These are phyloP conservation scores for Champsocephalus gunnari DNA, from an alignment of 2,797 vertebrate genomes.

Conservation along the genomic window DNA sequence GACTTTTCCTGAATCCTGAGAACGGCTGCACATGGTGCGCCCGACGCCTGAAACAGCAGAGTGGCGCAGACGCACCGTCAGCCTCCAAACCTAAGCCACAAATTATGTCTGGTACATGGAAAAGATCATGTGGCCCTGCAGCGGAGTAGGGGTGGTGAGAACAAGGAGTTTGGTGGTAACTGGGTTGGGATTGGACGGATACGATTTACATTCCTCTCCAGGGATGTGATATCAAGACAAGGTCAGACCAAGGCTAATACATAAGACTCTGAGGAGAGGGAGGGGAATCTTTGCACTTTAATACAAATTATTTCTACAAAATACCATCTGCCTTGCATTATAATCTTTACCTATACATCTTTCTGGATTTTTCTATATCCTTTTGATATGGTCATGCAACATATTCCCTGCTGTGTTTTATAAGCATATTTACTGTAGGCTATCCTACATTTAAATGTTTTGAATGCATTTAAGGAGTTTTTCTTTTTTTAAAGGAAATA, in stretches of 20 bases:
- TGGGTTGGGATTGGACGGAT: constrained; percentile 81
- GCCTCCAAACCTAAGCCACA: constrained; percentile 87
- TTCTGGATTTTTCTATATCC: constrained; percentile 23
- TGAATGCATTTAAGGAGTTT: constrained; percentile 44
- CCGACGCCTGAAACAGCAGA: constrained; percentile 83
- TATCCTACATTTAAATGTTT: constrained; percentile 14
- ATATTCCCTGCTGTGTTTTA: constrained; percentile 18
- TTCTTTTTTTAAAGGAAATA: constrained; percentile 63
- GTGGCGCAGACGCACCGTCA: constrained; percentile 85
- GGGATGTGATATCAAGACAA: constrained; percentile 84
- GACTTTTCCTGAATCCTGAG: constrained; percentile 66
- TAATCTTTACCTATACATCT: constrained; percentile 17
- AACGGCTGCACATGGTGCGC: constrained; percentile 73
- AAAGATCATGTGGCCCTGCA: constrained; percentile 82
- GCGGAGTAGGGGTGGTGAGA: constrained; percentile 78
- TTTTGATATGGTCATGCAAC: constrained; percentile 14
- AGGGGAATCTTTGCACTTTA: constrained; percentile 51
- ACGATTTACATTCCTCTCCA: constrained; percentile 84
- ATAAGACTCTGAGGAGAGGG: constrained; percentile 57
- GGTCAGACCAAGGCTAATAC: constrained; percentile 84
- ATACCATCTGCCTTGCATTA: constrained; percentile 32
- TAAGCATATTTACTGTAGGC: constrained; percentile 14
- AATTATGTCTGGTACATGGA: constrained; percentile 86
- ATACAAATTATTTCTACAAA: constrained; percentile 29
- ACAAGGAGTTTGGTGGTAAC: constrained; percentile 78